Evolutionary conservation across 2,888 invertebrate species (phyloP), one percentile per base, ranked within the genome.

Genomic region (Drosophila leonis): DNA sequence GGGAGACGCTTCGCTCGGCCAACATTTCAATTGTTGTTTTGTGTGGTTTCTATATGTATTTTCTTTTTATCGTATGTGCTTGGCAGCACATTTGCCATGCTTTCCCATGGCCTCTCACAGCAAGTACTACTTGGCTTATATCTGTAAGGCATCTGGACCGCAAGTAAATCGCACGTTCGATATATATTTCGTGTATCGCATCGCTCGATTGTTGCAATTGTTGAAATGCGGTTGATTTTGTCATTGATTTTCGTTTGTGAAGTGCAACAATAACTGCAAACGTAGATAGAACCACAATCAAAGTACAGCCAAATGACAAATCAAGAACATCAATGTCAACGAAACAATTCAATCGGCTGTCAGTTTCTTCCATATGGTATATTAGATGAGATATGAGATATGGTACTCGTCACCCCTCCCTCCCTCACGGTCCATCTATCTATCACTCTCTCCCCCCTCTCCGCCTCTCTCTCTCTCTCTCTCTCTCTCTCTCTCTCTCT

Each of bases 171-270:
- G 67, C 56, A 64, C 64, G 44, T 57, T 70, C 63, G 61, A 61
- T 63, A 65, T 55, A 33, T 13, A 18, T 52, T 49, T 71, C 61
- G 57, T 67, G 42, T 44, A 60, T 73, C n/a, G 48, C 48, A 20
- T 9, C 13, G 31, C 20, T 20, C 51, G 15, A 20, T 24, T 24
- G 33, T 10, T 9, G 31, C 51, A 13, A 68, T 69, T 72, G 65
- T 60, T 81, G 78, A 82, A 83, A 72, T 83, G 88, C 63, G 70
- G 82, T 68, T 55, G 42, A 70, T 39, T 60, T 70, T 51, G 79
- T 42, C 74, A 78, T 82, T 67, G 78, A 78, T 64, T 78, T 27
- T 33, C 46, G 46, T 57, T 46, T 56, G 54, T 62, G 27, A 51
- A 57, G 35, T 49, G 59, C 71, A 80, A 48, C 46, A 63, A 48